Evolutionary conservation across 2,797 vertebrate species (phyloP).

Genomic region (Spea hammondii): DNA sequence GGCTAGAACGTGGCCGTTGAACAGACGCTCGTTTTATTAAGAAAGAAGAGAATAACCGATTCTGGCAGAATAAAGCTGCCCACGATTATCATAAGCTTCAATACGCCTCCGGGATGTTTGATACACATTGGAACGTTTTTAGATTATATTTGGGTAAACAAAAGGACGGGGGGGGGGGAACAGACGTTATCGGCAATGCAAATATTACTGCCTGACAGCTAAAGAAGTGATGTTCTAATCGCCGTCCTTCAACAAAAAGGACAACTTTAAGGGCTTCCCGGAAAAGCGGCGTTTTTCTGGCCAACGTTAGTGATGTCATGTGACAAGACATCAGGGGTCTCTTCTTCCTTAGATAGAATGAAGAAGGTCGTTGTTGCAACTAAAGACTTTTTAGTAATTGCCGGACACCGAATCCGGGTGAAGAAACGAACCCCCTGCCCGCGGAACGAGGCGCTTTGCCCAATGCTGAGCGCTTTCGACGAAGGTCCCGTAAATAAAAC

Average conservation of each 20-base stretch:
- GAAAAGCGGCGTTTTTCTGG: too few species aligned
- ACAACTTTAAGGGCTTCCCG: too few species aligned
- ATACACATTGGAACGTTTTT: not conserved
- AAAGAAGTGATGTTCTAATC: not conserved
- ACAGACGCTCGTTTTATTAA: conserved; percentile 7
- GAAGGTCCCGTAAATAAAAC: too few species aligned
- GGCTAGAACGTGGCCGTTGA: not conserved
- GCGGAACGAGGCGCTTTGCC: too few species aligned
- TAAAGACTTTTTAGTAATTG: too few species aligned
- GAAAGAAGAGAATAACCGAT: not conserved
- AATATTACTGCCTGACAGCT: conserved; percentile 6
- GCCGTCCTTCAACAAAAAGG: not conserved
- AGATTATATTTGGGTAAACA: conserved; percentile 4
- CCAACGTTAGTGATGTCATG: too few species aligned
- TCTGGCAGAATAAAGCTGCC: not conserved
- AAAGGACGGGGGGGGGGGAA: not conserved
- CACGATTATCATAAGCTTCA: conserved; percentile 1
- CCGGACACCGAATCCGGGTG: too few species aligned
- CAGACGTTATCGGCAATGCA: conserved; percentile 6
- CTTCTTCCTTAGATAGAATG: too few species aligned
- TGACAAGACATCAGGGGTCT: too few species aligned
- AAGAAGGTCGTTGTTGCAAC: too few species aligned
- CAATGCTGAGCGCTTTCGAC: too few species aligned
- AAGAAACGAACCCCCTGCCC: too few species aligned
- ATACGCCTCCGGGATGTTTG: not conserved